Evolutionary conservation across 2,888 invertebrate species (phyloP).

Genomic region (Leptopilina myrica): DNA sequence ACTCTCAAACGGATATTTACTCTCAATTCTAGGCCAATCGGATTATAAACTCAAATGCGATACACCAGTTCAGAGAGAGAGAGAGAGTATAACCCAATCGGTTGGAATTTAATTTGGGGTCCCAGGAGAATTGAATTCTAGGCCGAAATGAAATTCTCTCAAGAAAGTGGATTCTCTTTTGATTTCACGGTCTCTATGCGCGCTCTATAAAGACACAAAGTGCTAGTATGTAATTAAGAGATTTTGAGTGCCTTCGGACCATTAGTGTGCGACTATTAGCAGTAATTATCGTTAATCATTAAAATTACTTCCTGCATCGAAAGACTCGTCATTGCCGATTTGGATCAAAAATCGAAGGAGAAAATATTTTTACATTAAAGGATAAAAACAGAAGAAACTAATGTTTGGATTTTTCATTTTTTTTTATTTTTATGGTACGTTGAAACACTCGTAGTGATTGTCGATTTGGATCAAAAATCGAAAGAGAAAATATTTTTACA

Average conservation of each 20-base stretch:
- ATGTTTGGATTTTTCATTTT: no score
- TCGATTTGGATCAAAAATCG: neutral
- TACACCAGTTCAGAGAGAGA: neutral
- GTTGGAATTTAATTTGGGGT: slow-evolving; percentile 26
- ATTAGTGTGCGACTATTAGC: neutral
- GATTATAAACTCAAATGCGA: slow-evolving; percentile 19
- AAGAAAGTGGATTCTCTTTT: slow-evolving; percentile 18
- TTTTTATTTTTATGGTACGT: neutral
- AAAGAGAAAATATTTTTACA: neutral
- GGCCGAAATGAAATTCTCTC: neutral
- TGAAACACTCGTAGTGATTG: neutral
- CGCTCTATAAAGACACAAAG: no score
- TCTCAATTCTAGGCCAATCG: slow-evolving; percentile 34
- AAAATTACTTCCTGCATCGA: neutral
- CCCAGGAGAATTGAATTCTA: slow-evolving; percentile 3
- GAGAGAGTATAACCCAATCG: neutral
- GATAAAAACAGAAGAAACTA: neutral
- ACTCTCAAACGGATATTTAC: slow-evolving; percentile 21
- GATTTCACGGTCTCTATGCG: no score
- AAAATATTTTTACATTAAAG: neutral
- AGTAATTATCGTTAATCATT: slow-evolving; percentile 11
- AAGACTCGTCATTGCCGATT: neutral
- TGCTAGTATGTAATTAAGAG: neutral
- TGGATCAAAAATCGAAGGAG: neutral
- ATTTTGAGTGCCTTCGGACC: neutral